Conservation (phyloP, 2,797 vertebrate species). For the Onychomys leucogaster region DNA sequence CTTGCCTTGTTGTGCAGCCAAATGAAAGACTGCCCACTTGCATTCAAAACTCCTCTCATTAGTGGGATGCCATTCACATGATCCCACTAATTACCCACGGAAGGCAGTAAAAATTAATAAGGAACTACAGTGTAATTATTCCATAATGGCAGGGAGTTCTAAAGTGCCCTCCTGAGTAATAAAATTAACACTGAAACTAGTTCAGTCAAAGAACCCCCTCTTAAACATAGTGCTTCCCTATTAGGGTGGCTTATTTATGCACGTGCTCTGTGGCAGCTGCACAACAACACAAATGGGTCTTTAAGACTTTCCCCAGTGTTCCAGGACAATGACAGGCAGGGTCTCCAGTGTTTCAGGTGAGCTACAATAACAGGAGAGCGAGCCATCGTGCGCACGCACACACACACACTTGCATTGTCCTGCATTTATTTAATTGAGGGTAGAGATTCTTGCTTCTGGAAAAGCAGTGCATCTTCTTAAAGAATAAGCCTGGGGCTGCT, state of each 20-base stretch:
- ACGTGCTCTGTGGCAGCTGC: background rate
- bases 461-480: background rate
- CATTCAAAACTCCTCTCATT: slow-evolving; percentile 78
- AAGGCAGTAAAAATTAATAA: slow-evolving; percentile 84
- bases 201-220: slow-evolving; percentile 67
- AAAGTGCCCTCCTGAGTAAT: slow-evolving; percentile 81
- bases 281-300: background rate
- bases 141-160: slow-evolving; percentile 82
- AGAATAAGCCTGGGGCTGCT: background rate
- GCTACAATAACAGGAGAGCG: background rate
- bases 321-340: background rate
- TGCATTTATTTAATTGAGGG: background rate
- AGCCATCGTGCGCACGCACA: background rate
- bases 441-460: background rate
- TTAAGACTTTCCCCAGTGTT: slow-evolving; percentile 22
- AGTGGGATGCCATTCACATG: slow-evolving; percentile 73
- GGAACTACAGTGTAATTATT: slow-evolving; percentile 85
- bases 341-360: background rate
- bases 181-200: slow-evolving; percentile 80
- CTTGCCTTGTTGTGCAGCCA: slow-evolving; percentile 37
- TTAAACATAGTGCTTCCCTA: slow-evolving; percentile 58
- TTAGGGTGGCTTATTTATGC: background rate
- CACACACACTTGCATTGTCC: background rate
- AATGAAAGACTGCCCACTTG: slow-evolving; percentile 62
- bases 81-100: slow-evolving; percentile 81